Evolutionary conservation across 2,797 vertebrate species (phyloP).

Genomic region (Chromis chromis): DNA sequence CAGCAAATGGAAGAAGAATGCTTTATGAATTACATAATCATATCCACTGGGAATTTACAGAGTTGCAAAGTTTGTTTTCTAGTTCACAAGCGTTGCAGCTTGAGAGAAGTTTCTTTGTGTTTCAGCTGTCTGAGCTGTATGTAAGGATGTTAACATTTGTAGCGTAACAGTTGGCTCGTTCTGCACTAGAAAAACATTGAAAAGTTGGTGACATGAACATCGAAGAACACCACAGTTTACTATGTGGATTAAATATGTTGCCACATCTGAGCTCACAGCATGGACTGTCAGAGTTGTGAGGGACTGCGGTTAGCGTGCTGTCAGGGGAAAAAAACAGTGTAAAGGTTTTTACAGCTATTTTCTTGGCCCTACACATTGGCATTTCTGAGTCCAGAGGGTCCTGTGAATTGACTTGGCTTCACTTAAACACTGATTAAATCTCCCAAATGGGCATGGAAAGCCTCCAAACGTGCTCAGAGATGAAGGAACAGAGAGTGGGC

Average conservation of each 20-base stretch:
- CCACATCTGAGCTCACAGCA: slow-evolving; percentile 42
- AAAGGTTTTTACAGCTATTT: slow-evolving; percentile 67
- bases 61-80: slow-evolving; percentile 28
- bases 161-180: slow-evolving; percentile 14
- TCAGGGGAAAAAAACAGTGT: slow-evolving; percentile 32
- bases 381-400: slow-evolving; percentile 63
- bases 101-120: slow-evolving; percentile 2
- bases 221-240: slow-evolving; percentile 42
- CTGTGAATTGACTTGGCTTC: slow-evolving; percentile 66
- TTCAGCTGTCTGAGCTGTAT: slow-evolving; percentile 17
- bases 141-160: slow-evolving; percentile 7
- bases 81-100: slow-evolving; percentile 12
- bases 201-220: slow-evolving; percentile 17
- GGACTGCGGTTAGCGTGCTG: slow-evolving; percentile 35
- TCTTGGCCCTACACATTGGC: slow-evolving; percentile 61
- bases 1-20: slow-evolving; percentile 20
- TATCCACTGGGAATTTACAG: slow-evolving; percentile 17
- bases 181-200: slow-evolving; percentile 15
- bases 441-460: slow-evolving; percentile 58
- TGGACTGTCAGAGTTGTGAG: slow-evolving; percentile 44
- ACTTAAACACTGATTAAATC: slow-evolving; percentile 52
- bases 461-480: slow-evolving; percentile 48
- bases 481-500: slow-evolving; percentile 34
- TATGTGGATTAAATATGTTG: slow-evolving; percentile 32
- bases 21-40: slow-evolving; percentile 22